Conservation (phyloP, 2,888 invertebrate species). For the Brenthis hecate region DNA sequence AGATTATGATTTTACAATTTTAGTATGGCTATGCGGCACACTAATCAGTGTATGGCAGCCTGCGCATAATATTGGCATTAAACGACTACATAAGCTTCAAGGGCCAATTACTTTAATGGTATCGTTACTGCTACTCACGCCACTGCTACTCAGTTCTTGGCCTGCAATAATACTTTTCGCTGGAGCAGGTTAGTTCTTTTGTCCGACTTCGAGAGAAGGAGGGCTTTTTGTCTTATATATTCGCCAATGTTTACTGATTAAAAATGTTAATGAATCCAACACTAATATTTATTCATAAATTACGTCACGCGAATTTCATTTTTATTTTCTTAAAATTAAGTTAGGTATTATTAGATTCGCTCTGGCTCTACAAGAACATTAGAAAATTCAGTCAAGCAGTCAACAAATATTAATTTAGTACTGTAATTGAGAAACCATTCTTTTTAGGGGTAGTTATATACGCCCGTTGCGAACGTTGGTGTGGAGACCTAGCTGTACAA, state of each 20-base stretch:
- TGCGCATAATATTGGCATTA: slow-evolving; percentile 65
- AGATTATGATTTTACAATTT: slow-evolving; percentile 42
- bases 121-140: slow-evolving; percentile 79
- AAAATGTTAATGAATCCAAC: too few species aligned
- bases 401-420: too few species aligned
- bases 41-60: slow-evolving; percentile 82
- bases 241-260: too few species aligned
- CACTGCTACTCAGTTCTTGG: slow-evolving; percentile 83
- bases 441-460: slow-evolving; percentile 72
- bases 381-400: too few species aligned
- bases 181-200: slow-evolving; percentile 74
- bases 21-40: slow-evolving; percentile 78
- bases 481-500: slow-evolving; percentile 74
- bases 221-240: too few species aligned
- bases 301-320: not conserved
- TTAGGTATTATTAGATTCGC: too few species aligned
- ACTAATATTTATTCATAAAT: too few species aligned
- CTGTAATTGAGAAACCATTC: not conserved
- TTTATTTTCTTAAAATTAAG: not conserved
- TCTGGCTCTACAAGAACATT: too few species aligned
- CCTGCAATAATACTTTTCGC: slow-evolving; percentile 83
- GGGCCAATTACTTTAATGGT: slow-evolving; percentile 71
- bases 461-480: slow-evolving; percentile 76
- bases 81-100: slow-evolving; percentile 61
- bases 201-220: too few species aligned